Conservation (phyloP, 2,113 vertebrate genomes). For the Calidris pugnax region DNA sequence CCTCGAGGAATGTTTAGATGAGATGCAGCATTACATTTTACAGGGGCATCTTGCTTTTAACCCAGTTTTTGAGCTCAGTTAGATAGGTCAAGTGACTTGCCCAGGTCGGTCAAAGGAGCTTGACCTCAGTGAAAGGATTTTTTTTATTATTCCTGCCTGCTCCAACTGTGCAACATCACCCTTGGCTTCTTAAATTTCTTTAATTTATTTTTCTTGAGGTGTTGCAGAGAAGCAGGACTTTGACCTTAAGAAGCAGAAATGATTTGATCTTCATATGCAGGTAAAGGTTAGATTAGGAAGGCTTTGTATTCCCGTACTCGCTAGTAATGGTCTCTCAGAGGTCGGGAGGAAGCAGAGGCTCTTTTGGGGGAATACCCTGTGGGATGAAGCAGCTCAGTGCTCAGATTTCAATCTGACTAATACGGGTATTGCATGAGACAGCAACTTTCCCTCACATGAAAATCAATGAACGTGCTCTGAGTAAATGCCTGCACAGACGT, state of each 20-base stretch:
- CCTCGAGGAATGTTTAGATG: slow-evolving; percentile 47
- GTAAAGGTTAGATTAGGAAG: not conserved
- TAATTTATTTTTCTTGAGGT: not conserved
- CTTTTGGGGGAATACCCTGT: slow-evolving; percentile 29
- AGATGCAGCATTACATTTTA: slow-evolving; percentile 39
- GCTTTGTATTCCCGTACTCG: not conserved
- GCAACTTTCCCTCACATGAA: slow-evolving; percentile 20
- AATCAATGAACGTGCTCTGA: slow-evolving; percentile 43
- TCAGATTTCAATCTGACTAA: slow-evolving; percentile 45
- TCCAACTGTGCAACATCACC: not conserved
- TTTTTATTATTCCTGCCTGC: not conserved
- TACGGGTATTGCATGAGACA: slow-evolving; percentile 23
- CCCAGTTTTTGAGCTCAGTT: slow-evolving; percentile 24
- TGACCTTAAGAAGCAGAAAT: not conserved
- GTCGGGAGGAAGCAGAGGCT: not conserved
- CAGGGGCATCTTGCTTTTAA: slow-evolving; percentile 29
- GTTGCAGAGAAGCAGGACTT: not conserved
- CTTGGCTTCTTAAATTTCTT: not conserved
- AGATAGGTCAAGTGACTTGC: not conserved
- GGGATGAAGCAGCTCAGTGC: not conserved
- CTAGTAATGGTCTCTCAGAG: not conserved
- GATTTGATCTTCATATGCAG: not conserved
- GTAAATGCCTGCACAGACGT: not conserved
- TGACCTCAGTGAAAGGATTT: not conserved
- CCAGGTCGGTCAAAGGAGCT: not conserved